Conservation (phyloP, 2,888 invertebrate species). For the Tanytarsus gracilentus region DNA sequence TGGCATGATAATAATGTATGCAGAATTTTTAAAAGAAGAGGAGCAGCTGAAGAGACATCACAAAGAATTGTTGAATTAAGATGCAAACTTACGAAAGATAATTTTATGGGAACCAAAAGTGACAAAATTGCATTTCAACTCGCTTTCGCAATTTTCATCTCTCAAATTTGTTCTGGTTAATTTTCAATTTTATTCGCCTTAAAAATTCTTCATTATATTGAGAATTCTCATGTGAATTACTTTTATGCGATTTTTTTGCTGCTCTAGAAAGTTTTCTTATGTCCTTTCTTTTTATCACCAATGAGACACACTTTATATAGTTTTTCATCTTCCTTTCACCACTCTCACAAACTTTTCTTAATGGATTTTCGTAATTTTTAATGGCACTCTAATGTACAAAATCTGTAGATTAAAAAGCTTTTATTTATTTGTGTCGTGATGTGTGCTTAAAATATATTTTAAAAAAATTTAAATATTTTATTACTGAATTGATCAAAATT, state of each 20-base stretch:
- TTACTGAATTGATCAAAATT: no score
- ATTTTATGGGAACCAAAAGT: neutral
- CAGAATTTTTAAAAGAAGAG: neutral
- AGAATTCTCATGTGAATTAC: constrained; percentile 12
- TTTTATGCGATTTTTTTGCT: neutral
- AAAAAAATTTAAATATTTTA: no score
- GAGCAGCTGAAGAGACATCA: neutral
- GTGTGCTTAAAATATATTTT: no score
- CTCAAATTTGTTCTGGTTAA: constrained; percentile 1
- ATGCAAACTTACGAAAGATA: no score
- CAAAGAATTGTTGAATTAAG: constrained; percentile 9
- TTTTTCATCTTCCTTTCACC: neutral
- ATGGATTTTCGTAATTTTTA: constrained; percentile 15
- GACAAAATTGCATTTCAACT: neutral
- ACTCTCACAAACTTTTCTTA: neutral
- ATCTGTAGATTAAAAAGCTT: no score
- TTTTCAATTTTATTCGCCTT: constrained; percentile 18
- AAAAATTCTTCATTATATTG: neutral
- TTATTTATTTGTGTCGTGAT: no score
- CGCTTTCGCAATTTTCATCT: neutral
- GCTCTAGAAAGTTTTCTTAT: neutral
- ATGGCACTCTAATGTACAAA: constrained; percentile 11
- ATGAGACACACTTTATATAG: no score
- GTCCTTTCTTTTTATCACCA: neutral
- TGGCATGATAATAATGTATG: neutral